Conservation (phyloP, 92 coral and sea anemone species). For the Phymanthus crucifer region DNA sequence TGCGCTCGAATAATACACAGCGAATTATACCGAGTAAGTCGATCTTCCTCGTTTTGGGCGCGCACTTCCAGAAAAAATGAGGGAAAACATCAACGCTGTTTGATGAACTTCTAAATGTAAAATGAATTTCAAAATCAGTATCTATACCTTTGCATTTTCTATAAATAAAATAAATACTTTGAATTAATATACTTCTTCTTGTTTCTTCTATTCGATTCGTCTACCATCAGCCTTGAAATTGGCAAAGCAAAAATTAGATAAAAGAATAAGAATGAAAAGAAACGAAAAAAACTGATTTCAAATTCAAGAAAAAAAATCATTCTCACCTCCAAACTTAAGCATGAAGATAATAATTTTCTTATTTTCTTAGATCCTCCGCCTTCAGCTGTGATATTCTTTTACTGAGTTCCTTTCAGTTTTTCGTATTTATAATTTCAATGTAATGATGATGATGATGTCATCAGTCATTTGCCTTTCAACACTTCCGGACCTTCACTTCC, state of each 20-base stretch:
- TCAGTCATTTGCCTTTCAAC: not conserved
- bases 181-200: not conserved
- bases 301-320: not conserved
- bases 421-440: not conserved
- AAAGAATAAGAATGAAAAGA: no score
- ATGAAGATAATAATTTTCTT: not conserved
- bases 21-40: no score
- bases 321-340: not conserved
- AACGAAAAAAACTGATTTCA: no score
- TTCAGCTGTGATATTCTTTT: not conserved
- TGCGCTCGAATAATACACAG: no score
- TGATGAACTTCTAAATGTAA: not conserved
- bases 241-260: no score
- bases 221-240: no score
- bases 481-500: not conserved
- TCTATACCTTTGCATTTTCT: not conserved
- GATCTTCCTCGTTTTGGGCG: no score
- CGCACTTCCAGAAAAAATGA: no score
- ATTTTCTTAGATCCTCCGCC: no score
- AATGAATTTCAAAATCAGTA: not conserved
- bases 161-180: constrained; percentile 3
- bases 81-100: no score
- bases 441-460: constrained; percentile 7
- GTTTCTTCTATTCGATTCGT: not conserved
- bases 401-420: not conserved